A percentile compares a stretch with the other conserved stretches of the same genome.
Evolutionary conservation across 2,888 invertebrate genomes (phyloP).

Genomic region (Brachycybe producta): DNA sequence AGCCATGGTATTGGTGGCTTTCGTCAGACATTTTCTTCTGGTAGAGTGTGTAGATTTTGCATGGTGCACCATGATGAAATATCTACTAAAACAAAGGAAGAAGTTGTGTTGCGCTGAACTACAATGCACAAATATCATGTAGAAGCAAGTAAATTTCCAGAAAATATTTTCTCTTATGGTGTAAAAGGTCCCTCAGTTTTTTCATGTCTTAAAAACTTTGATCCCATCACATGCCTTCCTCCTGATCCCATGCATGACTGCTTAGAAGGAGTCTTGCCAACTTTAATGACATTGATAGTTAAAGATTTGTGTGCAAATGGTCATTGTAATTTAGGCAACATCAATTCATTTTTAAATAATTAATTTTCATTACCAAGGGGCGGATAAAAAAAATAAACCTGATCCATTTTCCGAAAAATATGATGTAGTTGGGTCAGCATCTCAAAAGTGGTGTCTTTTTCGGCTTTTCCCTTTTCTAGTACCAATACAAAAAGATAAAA

Average conservation of each 20-base stretch:
- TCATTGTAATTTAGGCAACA: neutral
- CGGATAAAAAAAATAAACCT: neutral
- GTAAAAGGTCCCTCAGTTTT: neutral
- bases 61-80: neutral
- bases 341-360: neutral
- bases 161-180: too few relatives aligned
- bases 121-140: neutral
- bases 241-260: neutral
- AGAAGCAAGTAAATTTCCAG: too few relatives aligned
- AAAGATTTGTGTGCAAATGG: neutral
- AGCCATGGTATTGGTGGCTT: neutral
- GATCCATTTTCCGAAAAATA: neutral
- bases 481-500: neutral
- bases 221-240: neutral
- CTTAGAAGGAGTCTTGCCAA: neutral
- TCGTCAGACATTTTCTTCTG: neutral
- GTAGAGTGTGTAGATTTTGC: constrained; percentile 1
- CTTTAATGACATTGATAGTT: neutral
- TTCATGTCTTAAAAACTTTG: neutral
- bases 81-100: neutral
- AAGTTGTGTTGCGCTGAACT: neutral
- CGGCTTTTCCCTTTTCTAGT: neutral
- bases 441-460: neutral
- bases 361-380: neutral
- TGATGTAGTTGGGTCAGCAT: neutral